Percentiles rank a stretch among this genome's conserved stretches.
Evolutionary conservation across 2,797 vertebrate species (phyloP).

Genomic region (Hypotaenidia philippensis): DNA sequence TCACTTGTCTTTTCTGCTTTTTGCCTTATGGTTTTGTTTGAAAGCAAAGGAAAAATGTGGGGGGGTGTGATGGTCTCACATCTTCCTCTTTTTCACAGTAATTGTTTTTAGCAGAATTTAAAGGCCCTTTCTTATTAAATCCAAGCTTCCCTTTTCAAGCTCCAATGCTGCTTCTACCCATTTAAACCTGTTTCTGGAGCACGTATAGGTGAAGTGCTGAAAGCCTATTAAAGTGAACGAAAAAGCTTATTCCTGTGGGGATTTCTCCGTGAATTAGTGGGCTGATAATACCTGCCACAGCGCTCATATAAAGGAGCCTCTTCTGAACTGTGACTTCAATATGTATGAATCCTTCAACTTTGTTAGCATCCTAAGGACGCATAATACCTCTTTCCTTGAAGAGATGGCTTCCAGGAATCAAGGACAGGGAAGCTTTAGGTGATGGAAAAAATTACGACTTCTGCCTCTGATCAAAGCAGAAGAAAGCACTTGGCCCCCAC

Average conservation of each 20-base stretch:
- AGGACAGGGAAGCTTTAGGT: neutral
- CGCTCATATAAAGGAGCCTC: neutral
- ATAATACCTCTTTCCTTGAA: neutral
- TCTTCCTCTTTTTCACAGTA: slow-evolving; percentile 62
- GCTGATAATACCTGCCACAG: neutral
- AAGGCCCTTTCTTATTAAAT: neutral
- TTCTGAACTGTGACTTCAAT: neutral
- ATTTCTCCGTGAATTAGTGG: slow-evolving; percentile 3
- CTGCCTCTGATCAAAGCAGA: slow-evolving; percentile 13
- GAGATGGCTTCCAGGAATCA: neutral
- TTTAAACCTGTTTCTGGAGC: neutral
- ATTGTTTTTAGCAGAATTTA: slow-evolving; percentile 28
- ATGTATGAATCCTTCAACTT: neutral
- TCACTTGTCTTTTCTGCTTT: slow-evolving; percentile 54
- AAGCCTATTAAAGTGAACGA: neutral
- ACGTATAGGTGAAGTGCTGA: neutral
- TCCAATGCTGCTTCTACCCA: neutral
- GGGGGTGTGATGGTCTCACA: neutral
- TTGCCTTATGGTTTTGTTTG: neutral
- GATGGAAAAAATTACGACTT: neutral
- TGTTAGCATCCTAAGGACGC: neutral
- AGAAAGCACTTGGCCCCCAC: neutral
- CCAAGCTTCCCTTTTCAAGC: slow-evolving; percentile 33
- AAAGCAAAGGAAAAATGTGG: slow-evolving; percentile 25
- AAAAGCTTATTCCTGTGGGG: neutral